Conservation (phyloP, 2,797 vertebrate species). For the Pangasius djambal region DNA sequence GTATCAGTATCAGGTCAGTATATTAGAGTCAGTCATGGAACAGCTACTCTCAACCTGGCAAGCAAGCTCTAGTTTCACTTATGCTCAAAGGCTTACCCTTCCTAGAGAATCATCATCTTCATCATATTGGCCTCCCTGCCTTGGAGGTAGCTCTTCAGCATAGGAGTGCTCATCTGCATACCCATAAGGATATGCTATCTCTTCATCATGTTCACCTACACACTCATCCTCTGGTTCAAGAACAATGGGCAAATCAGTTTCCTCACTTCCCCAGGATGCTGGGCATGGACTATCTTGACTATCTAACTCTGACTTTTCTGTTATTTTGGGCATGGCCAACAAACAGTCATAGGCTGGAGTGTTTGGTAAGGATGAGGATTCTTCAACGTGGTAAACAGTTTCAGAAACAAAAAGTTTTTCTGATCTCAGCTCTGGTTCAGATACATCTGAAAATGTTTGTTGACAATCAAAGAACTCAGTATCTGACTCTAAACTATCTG, state of each 20-base stretch:
- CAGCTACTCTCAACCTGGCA: constrained; percentile 55
- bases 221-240: constrained; percentile 74
- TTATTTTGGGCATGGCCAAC: constrained; percentile 41
- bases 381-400: constrained; percentile 64
- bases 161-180: constrained; percentile 70
- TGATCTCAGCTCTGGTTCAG: constrained; percentile 60
- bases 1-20: constrained; percentile 15
- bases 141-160: constrained; percentile 79
- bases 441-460: constrained; percentile 69
- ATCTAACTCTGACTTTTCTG: constrained; percentile 49
- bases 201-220: constrained; percentile 52
- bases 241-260: constrained; percentile 74
- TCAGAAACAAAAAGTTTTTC: constrained; percentile 37
- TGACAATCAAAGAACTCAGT: constrained; percentile 76
- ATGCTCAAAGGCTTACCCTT: constrained; percentile 83
- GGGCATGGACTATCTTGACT: constrained; percentile 60
- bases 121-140: constrained; percentile 69
- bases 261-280: constrained; percentile 70
- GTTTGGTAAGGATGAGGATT: constrained; percentile 65
- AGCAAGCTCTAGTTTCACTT: constrained; percentile 57
- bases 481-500: constrained; percentile 50
- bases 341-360: constrained; percentile 55
- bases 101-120: constrained; percentile 79
- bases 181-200: constrained; percentile 50
- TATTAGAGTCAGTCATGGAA: constrained; percentile 42